phyloP scores from a whole-genome alignment of 23 tunicate species.

The Oikopleura dioica region DNA sequence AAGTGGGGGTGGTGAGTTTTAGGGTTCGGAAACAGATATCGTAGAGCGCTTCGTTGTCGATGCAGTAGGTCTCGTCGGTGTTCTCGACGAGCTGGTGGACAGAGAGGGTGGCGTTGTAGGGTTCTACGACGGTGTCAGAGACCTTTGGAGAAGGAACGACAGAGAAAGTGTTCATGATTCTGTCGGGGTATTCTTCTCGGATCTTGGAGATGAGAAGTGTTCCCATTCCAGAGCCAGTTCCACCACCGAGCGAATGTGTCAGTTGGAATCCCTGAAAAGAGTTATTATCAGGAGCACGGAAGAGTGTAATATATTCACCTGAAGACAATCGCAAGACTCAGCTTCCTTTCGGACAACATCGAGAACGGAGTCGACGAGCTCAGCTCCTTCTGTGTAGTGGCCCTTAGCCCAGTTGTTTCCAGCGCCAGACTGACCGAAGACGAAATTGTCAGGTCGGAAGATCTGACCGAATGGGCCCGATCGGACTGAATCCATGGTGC shows the following conservation, averaged over 20 bases:
- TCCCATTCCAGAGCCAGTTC: constrained; percentile 99
- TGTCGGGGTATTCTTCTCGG: constrained; percentile 75
- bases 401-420: constrained; percentile 99
- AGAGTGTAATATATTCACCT: constrained; percentile 1
- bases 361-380: constrained; percentile 62
- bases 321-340: constrained; percentile 57
- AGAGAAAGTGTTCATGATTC: constrained; percentile 74
- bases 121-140: constrained; percentile 72
- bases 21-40: constrained; percentile 71
- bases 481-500: constrained; percentile 81
- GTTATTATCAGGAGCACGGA: too few species aligned
- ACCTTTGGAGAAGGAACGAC: constrained; percentile 75
- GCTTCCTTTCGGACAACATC: constrained; percentile 72
- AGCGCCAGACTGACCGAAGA: constrained; percentile 91
- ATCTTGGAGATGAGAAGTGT: constrained; percentile 58
- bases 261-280: constrained; percentile 47
- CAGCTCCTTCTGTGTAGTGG: constrained; percentile 99
- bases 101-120: constrained; percentile 69
- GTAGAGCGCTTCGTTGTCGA: constrained; percentile 59
- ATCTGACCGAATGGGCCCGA: constrained; percentile 77
- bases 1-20: constrained; percentile 71
- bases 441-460: constrained; percentile 78
- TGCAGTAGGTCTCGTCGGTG: constrained; percentile 78
- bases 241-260: constrained; percentile 89
- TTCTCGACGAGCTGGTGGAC: constrained; percentile 85